Evolutionary conservation across 2,797 vertebrate species (phyloP).

Genomic region (Bovichtus diacanthus): DNA sequence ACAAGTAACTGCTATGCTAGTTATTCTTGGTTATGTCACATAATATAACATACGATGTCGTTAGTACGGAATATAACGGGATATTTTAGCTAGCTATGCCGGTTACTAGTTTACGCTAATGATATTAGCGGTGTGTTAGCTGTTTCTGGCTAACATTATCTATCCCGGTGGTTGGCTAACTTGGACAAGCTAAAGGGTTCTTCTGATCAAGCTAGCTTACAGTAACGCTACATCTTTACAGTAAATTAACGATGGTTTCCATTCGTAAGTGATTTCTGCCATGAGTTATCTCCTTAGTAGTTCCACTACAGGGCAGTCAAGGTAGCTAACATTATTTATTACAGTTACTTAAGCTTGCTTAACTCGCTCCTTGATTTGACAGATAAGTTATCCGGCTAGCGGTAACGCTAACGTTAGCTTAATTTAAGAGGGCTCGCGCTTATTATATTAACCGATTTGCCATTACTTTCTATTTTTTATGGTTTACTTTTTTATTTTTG

Average conservation of each 20-base stretch:
- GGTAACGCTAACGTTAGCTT: slow-evolving; percentile 37
- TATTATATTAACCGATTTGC: background rate
- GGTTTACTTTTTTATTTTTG: background rate
- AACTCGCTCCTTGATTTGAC: slow-evolving; percentile 58
- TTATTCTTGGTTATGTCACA: background rate
- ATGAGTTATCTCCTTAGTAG: accelerated
- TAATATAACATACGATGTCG: background rate
- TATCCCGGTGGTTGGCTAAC: slow-evolving; percentile 54
- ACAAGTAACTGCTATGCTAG: background rate
- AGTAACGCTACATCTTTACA: background rate
- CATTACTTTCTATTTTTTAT: accelerated
- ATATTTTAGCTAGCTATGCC: background rate
- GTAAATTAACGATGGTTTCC: background rate
- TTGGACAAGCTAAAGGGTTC: slow-evolving; percentile 40
- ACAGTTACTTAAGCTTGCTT: background rate
- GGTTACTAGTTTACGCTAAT: background rate
- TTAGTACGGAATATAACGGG: accelerated
- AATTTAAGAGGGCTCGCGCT: background rate
- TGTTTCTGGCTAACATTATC: slow-evolving; percentile 34
- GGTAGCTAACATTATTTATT: background rate
- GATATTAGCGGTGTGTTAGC: slow-evolving; percentile 31
- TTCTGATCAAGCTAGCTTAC: slow-evolving; percentile 29
- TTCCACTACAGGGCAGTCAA: accelerated
- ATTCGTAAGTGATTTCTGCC: background rate
- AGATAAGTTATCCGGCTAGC: slow-evolving; percentile 59